Base-by-base conservation (phyloP, 2,888 invertebrate species). In the Selenia dentaria region DNA sequence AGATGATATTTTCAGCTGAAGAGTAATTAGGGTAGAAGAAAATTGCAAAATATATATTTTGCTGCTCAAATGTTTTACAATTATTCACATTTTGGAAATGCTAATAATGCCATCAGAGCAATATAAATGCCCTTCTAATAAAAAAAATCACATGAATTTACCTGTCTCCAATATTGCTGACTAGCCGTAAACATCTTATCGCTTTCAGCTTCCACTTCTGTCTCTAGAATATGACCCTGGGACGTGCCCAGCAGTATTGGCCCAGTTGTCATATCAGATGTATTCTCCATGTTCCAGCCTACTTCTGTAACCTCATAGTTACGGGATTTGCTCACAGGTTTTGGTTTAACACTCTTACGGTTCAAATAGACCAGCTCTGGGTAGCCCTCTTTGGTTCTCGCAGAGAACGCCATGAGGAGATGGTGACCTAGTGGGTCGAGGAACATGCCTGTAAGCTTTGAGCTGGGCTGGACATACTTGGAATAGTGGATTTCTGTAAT, bases 231-330 rank as follows among this genome's bases (percentile, higher is more conserved):
- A 29, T 96, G 89, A 0, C 98, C 98, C 73, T 95, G 96, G 0
- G 96, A 96, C 0, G 98, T 98, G 3, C 98, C 98, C 29, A 98
- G 74, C 26, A 99, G 85, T 63, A 99, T 97, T 0, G 96, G 94
- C 0, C 96, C 96, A 0, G 98, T 97, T 0, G 94, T 92, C 0
- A 74, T 81, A 47, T 94, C 94, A 0, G 93, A 94, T 1, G 92
- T 93, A 58, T 95, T 95, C 44, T 92, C 92, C 59, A 92, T 93
- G 78, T 96, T 98, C 96, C 98, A 99, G 0, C 95, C 98, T 0
- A 99, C 96, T 35, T 97, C 95, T 0, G 98, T 97, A 13, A 99
- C 94, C 72, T 96, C 95, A 76, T 97, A 96, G 26, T 95, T 94
- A 56, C 92, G 90, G 32, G 94, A 93, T 76, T 94, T 95, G 18